These are phyloP conservation scores for Drosophila sproati DNA, from an alignment of 1,140 invertebrate genomes.

Conservation along the genomic window DNA sequence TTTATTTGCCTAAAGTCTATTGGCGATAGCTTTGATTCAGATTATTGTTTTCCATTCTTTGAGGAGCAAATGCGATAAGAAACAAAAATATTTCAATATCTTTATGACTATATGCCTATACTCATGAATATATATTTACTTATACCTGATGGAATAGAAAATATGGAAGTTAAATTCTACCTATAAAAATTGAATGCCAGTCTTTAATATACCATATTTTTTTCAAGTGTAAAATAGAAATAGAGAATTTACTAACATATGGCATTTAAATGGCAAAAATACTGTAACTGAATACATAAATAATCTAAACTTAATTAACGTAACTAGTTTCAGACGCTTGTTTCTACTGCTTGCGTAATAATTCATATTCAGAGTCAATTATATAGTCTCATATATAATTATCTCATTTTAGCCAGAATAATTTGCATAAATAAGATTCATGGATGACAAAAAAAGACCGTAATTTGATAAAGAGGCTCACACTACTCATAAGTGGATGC, in stretches of 20 bases:
- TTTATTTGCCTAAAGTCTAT: not conserved
- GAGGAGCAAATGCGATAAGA: not conserved
- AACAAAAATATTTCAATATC: constrained; percentile 11
- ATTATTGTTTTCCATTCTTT: not conserved
- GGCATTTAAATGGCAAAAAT: not conserved
- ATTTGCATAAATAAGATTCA: not conserved
- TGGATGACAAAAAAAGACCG: not conserved
- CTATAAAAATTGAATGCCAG: too few species aligned
- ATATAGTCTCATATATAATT: constrained; percentile 5
- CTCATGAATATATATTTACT: not conserved
- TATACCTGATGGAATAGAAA: not conserved
- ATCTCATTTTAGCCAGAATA: constrained; percentile 1
- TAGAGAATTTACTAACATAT: not conserved
- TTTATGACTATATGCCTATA: constrained; percentile 17
- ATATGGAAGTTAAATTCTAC: too few species aligned
- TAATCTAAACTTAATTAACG: not conserved
- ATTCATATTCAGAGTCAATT: constrained; percentile 6
- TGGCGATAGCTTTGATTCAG: not conserved
- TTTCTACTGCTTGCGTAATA: constrained; percentile 1
- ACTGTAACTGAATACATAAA: too few species aligned
- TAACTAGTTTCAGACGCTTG: not conserved
- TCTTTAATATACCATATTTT: too few species aligned
- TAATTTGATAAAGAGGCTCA: not conserved
- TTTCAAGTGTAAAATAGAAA: too few species aligned
- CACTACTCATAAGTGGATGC: not conserved